Conservation (phyloP, 2,888 invertebrate genomes). For the Mythimna albipuncta region DNA sequence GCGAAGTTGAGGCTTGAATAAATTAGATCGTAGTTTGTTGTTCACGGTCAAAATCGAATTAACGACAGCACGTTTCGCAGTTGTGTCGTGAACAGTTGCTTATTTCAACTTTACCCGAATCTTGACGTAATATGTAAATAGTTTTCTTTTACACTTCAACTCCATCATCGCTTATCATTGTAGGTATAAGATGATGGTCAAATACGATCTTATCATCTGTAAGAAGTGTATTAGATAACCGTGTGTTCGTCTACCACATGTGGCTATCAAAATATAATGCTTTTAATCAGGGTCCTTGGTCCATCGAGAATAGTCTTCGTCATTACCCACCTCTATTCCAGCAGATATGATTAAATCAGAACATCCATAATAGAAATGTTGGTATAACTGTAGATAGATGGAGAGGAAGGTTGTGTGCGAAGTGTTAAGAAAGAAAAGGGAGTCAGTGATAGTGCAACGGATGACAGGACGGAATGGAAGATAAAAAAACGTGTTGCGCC, state of each 20-base stretch:
- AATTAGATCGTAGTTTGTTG: slow-evolving; percentile 71
- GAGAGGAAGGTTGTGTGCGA: too few relatives aligned
- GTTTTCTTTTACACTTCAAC: neutral
- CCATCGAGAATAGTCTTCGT: neutral
- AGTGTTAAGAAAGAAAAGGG: too few relatives aligned
- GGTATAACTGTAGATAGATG: too few relatives aligned
- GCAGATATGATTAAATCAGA: too few relatives aligned
- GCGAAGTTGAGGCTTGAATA: slow-evolving; percentile 70
- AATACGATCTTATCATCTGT: neutral
- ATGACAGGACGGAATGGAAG: too few relatives aligned
- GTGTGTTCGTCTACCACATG: neutral
- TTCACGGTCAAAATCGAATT: slow-evolving; percentile 68
- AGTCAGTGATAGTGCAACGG: too few relatives aligned
- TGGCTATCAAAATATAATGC: neutral
- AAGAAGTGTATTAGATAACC: neutral
- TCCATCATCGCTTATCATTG: neutral
- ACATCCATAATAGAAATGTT: too few relatives aligned
- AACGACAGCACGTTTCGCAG: slow-evolving; percentile 35
- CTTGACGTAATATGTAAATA: neutral
- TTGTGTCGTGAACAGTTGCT: slow-evolving; percentile 19
- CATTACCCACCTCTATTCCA: too few relatives aligned
- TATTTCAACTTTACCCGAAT: slow-evolving; percentile 5
- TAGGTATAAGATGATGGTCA: neutral
- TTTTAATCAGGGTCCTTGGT: neutral
- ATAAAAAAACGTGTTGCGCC: too few relatives aligned